Conservation (phyloP, 1,140 invertebrate species). For the Psilanteris sp. region DNA sequence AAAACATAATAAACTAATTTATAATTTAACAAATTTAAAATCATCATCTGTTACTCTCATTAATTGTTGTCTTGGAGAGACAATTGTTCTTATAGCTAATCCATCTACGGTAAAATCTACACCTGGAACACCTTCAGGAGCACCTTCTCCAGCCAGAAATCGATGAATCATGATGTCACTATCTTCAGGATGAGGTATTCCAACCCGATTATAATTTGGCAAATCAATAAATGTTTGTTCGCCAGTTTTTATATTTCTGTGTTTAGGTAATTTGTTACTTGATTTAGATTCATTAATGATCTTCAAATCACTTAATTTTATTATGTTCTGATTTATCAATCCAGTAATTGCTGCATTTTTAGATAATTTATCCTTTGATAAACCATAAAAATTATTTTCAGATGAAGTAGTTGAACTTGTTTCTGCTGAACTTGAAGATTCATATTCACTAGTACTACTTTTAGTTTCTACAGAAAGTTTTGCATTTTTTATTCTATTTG, state of each 20-base stretch:
- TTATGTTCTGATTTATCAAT: constrained; percentile 18
- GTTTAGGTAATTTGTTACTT: not conserved
- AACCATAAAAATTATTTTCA: not conserved
- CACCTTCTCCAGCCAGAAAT: constrained; percentile 22
- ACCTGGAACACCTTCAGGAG: constrained; percentile 31
- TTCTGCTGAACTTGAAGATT: not conserved
- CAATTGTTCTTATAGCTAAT: constrained; percentile 15
- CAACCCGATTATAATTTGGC: not conserved
- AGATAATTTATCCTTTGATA: not conserved
- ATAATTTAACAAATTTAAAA: constrained; percentile 41
- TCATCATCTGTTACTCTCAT: constrained; percentile 42
- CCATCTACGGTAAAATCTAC: constrained; percentile 37
- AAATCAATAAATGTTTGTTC: not conserved
- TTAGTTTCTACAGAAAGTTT: not conserved
- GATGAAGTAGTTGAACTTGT: not conserved
- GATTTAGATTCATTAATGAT: not conserved
- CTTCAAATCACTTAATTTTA: constrained; percentile 19
- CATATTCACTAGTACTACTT: not conserved
- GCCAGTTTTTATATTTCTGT: not conserved
- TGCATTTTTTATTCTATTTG: not conserved
- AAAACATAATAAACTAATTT: too few relatives aligned
- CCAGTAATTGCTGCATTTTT: constrained; percentile 20
- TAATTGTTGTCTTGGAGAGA: constrained; percentile 19
- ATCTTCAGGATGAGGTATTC: constrained; percentile 26
- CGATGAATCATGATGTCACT: constrained; percentile 12